Percentiles rank a stretch among this genome's conserved stretches.
Conservation (phyloP, 2,797 vertebrate species). For the Sebastes minor region DNA sequence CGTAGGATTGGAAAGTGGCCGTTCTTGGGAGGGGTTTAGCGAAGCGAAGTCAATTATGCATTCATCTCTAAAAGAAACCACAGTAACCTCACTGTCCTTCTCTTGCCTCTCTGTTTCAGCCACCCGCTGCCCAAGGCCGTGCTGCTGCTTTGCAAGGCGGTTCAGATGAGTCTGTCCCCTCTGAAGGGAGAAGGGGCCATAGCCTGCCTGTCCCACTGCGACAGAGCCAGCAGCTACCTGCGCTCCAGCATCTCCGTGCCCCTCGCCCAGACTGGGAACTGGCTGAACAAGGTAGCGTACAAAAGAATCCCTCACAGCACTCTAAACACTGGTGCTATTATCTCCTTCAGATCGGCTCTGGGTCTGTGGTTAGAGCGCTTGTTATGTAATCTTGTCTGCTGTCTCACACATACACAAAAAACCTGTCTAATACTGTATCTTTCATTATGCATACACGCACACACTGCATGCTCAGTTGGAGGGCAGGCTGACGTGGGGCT, state of each 20-base stretch:
- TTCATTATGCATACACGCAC: neutral
- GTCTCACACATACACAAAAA: neutral
- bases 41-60: too few species aligned
- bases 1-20: too few species aligned
- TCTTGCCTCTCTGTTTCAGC: slow-evolving; percentile 70
- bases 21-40: too few species aligned
- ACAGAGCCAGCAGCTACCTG: slow-evolving; percentile 91
- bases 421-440: neutral
- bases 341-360: neutral
- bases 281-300: slow-evolving; percentile 87
- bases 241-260: slow-evolving; percentile 88
- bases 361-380: neutral
- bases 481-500: slow-evolving; percentile 25
- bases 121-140: slow-evolving; percentile 90
- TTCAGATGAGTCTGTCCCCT: slow-evolving; percentile 88
- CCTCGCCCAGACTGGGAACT: slow-evolving; percentile 82
- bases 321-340: neutral
- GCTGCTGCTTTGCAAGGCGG: slow-evolving; percentile 89
- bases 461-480: slow-evolving; percentile 27
- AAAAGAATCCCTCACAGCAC: neutral
- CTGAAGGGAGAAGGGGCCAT: slow-evolving; percentile 90
- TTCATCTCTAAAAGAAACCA: neutral
- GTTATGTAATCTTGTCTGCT: neutral
- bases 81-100: neutral
- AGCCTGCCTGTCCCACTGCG: slow-evolving; percentile 87